Percentiles rank a stretch among this genome's conserved stretches.
Evolutionary conservation across 1,140 invertebrate genomes (phyloP).

Genomic region (Drosophila albomicans): DNA sequence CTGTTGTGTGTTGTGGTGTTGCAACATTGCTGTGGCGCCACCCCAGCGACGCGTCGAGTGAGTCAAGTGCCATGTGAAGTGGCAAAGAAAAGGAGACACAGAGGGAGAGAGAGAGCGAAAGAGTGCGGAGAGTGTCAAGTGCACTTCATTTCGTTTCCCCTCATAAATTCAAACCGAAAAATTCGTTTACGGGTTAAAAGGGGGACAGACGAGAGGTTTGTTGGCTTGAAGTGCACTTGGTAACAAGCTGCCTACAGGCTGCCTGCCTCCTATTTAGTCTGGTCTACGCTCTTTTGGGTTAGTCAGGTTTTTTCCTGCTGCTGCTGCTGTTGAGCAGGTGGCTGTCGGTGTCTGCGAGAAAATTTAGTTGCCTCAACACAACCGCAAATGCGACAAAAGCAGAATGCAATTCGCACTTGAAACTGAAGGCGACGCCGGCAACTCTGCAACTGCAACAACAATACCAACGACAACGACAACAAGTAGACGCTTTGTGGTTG

Average conservation of each 20-base stretch:
- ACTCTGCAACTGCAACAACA: conserved; percentile 19
- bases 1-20: conserved; percentile 40
- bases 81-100: background rate
- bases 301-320: conserved; percentile 3
- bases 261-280: background rate
- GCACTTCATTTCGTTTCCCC: conserved; percentile 76
- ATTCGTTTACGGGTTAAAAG: conserved; percentile 46
- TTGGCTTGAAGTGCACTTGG: conserved; percentile 49
- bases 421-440: conserved; percentile 49
- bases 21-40: conserved; percentile 23
- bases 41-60: conserved; percentile 58
- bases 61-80: conserved; percentile 49
- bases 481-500: conserved; percentile 40
- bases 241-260: conserved; percentile 58
- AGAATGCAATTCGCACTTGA: conserved; percentile 82
- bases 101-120: conserved; percentile 9
- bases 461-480: conserved; percentile 26
- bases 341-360: conserved; percentile 26
- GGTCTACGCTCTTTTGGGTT: background rate
- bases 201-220: conserved; percentile 6
- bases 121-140: conserved; percentile 43
- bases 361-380: conserved; percentile 63
- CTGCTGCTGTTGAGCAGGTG: conserved; percentile 30
- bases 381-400: conserved; percentile 82
- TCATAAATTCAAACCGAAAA: conserved; percentile 80